These are phyloP conservation scores for Glaucidium brasilianum DNA, from an alignment of 2,113 vertebrate species.

Conservation along the genomic window DNA sequence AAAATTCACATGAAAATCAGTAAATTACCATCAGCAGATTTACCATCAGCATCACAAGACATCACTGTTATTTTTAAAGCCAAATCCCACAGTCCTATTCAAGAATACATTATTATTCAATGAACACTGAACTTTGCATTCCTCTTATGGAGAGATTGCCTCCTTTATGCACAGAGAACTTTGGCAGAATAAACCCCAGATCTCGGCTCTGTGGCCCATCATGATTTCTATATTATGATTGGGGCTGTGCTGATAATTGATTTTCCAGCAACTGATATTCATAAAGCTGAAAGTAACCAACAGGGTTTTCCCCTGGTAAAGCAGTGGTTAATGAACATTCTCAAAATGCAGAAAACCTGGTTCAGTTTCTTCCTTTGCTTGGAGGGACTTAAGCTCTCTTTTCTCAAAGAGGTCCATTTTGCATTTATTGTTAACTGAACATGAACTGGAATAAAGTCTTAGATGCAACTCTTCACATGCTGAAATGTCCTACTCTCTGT, in stretches of 20 bases:
- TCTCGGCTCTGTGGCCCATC: background rate
- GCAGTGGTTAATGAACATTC: background rate
- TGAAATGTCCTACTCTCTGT: background rate
- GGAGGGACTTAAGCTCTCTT: background rate
- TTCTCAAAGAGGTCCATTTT: background rate
- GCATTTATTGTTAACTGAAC: background rate
- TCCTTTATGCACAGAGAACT: background rate
- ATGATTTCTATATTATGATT: background rate
- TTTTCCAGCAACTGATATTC: background rate
- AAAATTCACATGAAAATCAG: background rate
- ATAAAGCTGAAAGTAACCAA: background rate
- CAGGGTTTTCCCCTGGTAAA: background rate
- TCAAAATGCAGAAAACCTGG: background rate
- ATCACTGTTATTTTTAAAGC: constrained; percentile 26
- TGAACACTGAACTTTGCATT: background rate
- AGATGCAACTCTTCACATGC: background rate
- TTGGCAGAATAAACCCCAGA: background rate
- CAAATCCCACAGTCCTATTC: background rate
- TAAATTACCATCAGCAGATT: constrained; percentile 28
- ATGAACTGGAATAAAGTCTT: background rate
- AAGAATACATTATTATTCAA: background rate
- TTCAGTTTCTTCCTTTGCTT: background rate
- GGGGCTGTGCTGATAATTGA: background rate
- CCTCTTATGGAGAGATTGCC: background rate
- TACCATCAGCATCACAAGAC: constrained; percentile 20